Base-by-base conservation (phyloP, 2,888 invertebrate genomes). In the Cheilosia vernalis region DNA sequence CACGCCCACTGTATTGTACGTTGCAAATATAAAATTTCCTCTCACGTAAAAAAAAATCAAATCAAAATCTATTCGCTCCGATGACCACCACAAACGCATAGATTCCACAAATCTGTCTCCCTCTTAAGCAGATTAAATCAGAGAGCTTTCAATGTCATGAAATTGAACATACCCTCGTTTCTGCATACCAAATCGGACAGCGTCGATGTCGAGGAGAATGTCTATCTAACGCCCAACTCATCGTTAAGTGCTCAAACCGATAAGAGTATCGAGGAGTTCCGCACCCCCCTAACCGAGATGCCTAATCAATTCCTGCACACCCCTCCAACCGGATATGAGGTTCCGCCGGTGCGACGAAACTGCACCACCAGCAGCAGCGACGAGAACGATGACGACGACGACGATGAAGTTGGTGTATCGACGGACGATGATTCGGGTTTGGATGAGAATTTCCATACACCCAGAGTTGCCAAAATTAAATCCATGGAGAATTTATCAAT, bases 91-190 rank as follows among this genome's bases (percentile, higher is more conserved):
- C 58, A 70, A 63, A 82, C 7, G 9, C 4, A 27, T 88, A 91
- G 92, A 89, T 92, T 92, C 89, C 91, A 90, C 90, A 92, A 92
- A 91, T 92, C 92, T 90, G 90, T 91, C 90, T 92, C 92, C 90
- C 91, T 92, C 90, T 90, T 91, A 88, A 92, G 91, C 91, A 92
- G 91, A 90, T 90, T 92, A 87, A 92, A 92, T 91, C 91, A 91
- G 87, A 92, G 90, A 90, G 90, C 91, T 82, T 88, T 90, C 81
- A 91, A 90, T 87, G 90, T 89, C 78, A 91, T 92, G 90, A 91
- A 91, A 89, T 89, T 92, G 87, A 91, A 90, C 89, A 92, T 92
- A 88, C 90, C 92, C 17, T 85, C 89, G 77, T 80, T 89, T 87
- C 87, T 89, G 44, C 89, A 89, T 53, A 74, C 73, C 21, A 74